Evolutionary conservation across 2,113 vertebrate genomes (phyloP), one percentile per base, ranked within the genome.

Genomic region (Pseudopodoces humilis): DNA sequence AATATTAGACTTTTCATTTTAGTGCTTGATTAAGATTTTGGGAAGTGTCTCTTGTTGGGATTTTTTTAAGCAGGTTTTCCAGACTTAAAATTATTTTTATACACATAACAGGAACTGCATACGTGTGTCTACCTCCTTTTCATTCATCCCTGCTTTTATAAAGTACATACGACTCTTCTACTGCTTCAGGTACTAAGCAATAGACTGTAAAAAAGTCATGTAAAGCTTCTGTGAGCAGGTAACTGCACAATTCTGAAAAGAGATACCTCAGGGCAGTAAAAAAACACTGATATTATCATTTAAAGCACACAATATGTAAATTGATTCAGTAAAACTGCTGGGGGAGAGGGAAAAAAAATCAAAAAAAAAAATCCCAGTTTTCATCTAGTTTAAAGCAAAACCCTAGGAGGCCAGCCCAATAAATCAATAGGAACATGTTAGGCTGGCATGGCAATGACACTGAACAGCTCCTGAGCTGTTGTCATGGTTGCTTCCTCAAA

Each of bases 11-110:
- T 44, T 80, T 77, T 65, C 11, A 64, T 77, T 83, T 56, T 41
- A 58, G 28, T 30, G 11, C 6, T 35, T 82, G 15, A 72, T 37
- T 21, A 60, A 65, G 19, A 37, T 27, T 55, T 87, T 39, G 16
- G 1, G 7, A 10, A 5, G 3, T 43, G 4, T 0, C 16, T 85
- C 67, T 35, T 30, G 10, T 24, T n/a, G 19, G 10, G 6, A 2
- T 2, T 12, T 85, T 81, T 50, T 59, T 9, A 77, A 55, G 7
- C 2, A 12, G 9, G 15, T 39, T 80, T 90, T 86, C 64, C 35
- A 83, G 49, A 56, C 9, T 82, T 83, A 30, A 58, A 41, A 13
- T 35, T 52, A 25, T 22, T 80, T 91, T 56, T 47, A 58, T 4
- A 50, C 4, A 1, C 43, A 14, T 50, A 50, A 31, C 21, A 50